Evolutionary conservation across 2,113 vertebrate species (phyloP), one percentile per base, ranked within the genome.

Genomic region (Brachyistius frenatus): DNA sequence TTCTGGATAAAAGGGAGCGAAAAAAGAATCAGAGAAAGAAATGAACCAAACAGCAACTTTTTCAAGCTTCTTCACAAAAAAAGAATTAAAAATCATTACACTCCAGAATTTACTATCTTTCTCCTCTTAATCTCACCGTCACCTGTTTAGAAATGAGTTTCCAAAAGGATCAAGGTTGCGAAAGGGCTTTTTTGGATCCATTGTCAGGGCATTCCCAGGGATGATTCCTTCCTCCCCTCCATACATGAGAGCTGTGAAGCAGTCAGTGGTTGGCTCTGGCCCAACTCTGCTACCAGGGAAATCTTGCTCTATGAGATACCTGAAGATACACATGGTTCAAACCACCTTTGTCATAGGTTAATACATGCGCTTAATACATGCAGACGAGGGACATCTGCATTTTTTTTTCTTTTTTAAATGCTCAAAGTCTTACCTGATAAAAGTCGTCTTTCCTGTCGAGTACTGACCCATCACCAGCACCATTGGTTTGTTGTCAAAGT

Each of bases 401-500:
- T 23, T 23, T 23, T 23, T 23, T 23, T 23, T 23, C 6, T 53
- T 61, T 61, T 58, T 37, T 14, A 44, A 44, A 13, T 47, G 6
- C 46, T 33, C 13, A 5, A 44, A 58, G 6, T 31, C 78, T 80
- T 76, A 94, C 94, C 91, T 93, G 86, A 98, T 96, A 64, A 98
- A 97, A 47, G 96, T 97, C 5, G 97, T 98, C 80, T 98, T 98
- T 10, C 97, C 97, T 0, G 96, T 97, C 10, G 96, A 97, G 65
- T 97, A 98, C 60, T 98, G 97, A 0, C 97, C 97, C 14, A 96
- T 94, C 86, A 98, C 96, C 81, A 98, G 58, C 39, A 98, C 95
- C 97, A 98, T 97, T 0, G 97, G 97, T 44, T 98, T 97, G 80
- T 92, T 96, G 4, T 96, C 95, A 33, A 98, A 98, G 72, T 98